Conservation (phyloP, 2,113 vertebrate species). For the Nestor notabilis region DNA sequence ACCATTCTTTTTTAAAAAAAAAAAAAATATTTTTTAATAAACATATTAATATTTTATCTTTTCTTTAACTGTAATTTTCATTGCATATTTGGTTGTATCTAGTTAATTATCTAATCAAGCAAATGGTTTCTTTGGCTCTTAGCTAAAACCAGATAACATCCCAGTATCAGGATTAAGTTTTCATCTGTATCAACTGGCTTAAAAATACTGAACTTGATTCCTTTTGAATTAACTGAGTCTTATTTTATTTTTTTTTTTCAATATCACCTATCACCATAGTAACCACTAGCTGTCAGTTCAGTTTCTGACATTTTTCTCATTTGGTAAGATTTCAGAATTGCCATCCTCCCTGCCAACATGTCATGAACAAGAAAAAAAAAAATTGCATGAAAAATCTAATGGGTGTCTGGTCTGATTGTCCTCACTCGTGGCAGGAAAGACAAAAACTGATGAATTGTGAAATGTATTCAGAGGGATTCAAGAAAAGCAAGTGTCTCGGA, state of each 20-base stretch:
- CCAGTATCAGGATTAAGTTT: slow-evolving; percentile 79
- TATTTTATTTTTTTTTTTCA: slow-evolving; percentile 81
- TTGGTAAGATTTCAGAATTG: slow-evolving; percentile 99
- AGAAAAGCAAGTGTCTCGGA: slow-evolving; percentile 94
- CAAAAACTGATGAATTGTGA: slow-evolving; percentile 99
- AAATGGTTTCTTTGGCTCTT: slow-evolving; percentile 73
- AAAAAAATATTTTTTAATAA: not conserved
- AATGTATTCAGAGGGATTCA: slow-evolving; percentile 99
- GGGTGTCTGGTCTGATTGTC: slow-evolving; percentile 99
- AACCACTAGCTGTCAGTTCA: slow-evolving; percentile 91
- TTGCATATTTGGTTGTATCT: slow-evolving; percentile 61
- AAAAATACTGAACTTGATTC: slow-evolving; percentile 85
- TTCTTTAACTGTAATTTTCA: slow-evolving; percentile 48
- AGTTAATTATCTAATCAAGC: slow-evolving; percentile 63
- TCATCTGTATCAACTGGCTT: slow-evolving; percentile 80
- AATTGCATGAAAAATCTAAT: slow-evolving; percentile 98
- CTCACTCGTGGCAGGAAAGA: slow-evolving; percentile 99
- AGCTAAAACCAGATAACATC: slow-evolving; percentile 69
- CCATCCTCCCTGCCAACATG: slow-evolving; percentile 97
- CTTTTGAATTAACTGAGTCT: slow-evolving; percentile 86
- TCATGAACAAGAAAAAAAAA: slow-evolving; percentile 90
- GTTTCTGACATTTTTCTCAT: slow-evolving; percentile 98
- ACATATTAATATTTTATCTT: not conserved
- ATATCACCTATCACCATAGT: slow-evolving; percentile 93
- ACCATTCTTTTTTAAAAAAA: slow-evolving; percentile 14